Percentiles rank a stretch among this genome's conserved stretches.
Conservation (phyloP, 2,797 vertebrate genomes). For the Alfaro cultratus region DNA sequence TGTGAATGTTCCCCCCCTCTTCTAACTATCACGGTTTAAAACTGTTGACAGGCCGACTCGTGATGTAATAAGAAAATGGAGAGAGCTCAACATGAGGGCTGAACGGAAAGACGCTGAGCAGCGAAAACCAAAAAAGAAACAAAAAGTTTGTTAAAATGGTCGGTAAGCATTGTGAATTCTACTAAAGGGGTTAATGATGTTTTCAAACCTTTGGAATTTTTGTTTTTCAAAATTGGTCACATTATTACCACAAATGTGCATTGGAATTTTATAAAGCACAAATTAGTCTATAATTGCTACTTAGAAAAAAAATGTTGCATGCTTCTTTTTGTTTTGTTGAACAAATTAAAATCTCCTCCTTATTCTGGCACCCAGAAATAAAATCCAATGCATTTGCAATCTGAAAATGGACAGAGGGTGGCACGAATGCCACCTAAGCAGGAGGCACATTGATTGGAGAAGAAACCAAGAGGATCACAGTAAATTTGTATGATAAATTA, state of each 20-base stretch:
- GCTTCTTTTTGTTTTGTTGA: background rate
- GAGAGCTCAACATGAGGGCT: constrained; percentile 53
- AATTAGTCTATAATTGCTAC: background rate
- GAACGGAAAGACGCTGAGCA: constrained; percentile 10
- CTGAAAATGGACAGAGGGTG: background rate
- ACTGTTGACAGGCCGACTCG: constrained; percentile 30
- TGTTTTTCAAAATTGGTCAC: background rate
- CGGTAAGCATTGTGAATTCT: background rate
- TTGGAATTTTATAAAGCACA: background rate
- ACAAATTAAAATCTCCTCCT: background rate
- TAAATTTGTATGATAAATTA: too few species aligned
- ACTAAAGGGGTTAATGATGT: background rate
- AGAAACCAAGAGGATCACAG: background rate
- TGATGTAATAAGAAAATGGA: constrained; percentile 41
- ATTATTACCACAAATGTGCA: background rate
- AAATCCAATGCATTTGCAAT: background rate
- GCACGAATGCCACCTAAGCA: background rate
- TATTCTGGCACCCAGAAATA: background rate
- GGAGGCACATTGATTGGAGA: background rate
- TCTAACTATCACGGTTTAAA: constrained; percentile 44
- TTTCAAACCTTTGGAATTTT: background rate
- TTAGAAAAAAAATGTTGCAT: background rate
- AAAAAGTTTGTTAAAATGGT: constrained; percentile 27
- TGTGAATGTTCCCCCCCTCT: constrained; percentile 31
- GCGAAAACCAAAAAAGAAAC: constrained; percentile 25